Conservation (phyloP, 2,888 invertebrate genomes). For the Laspeyria flexula region DNA sequence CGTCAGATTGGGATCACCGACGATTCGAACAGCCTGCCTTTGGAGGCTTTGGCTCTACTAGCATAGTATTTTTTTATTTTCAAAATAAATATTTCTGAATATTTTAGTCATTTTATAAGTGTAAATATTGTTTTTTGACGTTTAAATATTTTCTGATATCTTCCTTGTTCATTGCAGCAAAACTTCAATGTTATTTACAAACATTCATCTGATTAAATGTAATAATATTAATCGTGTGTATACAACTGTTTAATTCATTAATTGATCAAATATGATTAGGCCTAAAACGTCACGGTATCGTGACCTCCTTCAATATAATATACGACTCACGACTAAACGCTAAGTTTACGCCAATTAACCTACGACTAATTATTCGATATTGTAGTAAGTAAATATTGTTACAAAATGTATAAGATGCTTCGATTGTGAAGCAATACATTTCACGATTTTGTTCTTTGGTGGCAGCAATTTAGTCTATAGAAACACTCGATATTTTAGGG, state of each 20-base stretch:
- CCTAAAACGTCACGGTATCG: conserved; percentile 23
- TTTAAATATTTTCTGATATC: too few species aligned
- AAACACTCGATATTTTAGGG: conserved; percentile 25
- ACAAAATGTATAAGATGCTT: background rate
- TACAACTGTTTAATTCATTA: conserved; percentile 9
- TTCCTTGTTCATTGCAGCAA: too few species aligned
- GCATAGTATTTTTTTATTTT: too few species aligned
- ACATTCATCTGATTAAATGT: too few species aligned
- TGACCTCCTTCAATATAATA: conserved; percentile 25
- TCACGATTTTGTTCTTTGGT: background rate
- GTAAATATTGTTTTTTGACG: too few species aligned
- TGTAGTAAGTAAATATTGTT: conserved; percentile 2
- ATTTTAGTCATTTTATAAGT: too few species aligned
- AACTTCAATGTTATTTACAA: too few species aligned
- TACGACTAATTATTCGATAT: conserved; percentile 25
- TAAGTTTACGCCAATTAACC: conserved; percentile 27
- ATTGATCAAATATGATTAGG: conserved; percentile 12
- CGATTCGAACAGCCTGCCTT: too few species aligned
- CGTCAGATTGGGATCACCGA: too few species aligned
- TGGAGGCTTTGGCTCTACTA: too few species aligned
- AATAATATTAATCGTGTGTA: too few species aligned
- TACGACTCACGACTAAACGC: conserved; percentile 27
- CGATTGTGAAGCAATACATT: background rate
- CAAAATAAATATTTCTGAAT: too few species aligned
- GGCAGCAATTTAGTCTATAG: background rate